Conservation (phyloP, 2,113 vertebrate species). For the Cercocebus atys region DNA sequence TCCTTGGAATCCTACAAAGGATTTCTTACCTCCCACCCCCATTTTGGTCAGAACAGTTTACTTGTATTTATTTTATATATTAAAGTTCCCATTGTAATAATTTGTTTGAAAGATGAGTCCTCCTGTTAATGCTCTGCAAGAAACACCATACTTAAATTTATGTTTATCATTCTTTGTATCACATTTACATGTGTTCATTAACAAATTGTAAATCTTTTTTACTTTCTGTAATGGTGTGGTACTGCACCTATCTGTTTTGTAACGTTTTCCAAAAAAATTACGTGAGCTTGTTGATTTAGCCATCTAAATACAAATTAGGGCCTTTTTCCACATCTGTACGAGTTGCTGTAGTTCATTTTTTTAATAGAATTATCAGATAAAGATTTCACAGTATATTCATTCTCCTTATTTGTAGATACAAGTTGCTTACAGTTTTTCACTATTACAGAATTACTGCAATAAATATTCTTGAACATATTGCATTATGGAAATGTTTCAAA, state of each 20-base stretch:
- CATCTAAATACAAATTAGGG: neutral
- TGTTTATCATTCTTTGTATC: neutral
- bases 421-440: neutral
- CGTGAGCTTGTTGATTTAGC: neutral
- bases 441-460: neutral
- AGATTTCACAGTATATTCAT: neutral
- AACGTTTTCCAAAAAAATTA: neutral
- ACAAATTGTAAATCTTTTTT: neutral
- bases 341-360: neutral
- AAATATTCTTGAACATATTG: neutral
- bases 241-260: neutral
- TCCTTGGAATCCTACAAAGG: neutral
- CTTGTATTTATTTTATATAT: neutral
- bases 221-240: neutral
- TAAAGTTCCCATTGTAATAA: neutral
- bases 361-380: neutral
- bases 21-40: accelerated
- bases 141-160: neutral
- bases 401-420: neutral
- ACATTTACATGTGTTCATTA: neutral
- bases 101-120: slow-evolving; percentile 44
- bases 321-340: neutral
- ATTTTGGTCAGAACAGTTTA: neutral
- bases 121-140: neutral
- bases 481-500: neutral